Evolutionary conservation across 2,113 vertebrate species (phyloP), one percentile per base, ranked within the genome.

Genomic region (Gobio gobio): DNA sequence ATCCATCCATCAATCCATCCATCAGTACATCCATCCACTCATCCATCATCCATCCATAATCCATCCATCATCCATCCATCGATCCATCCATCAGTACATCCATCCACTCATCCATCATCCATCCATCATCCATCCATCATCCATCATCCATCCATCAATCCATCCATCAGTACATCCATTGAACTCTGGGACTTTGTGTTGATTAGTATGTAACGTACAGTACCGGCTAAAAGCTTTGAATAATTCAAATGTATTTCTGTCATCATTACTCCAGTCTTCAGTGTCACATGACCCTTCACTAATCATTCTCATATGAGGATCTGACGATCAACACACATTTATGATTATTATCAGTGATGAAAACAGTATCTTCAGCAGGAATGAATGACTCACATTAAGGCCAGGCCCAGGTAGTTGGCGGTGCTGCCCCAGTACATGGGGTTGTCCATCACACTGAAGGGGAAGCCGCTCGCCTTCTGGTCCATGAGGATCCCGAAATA

Each of bases 401-500:
- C 96, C 93, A 97, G 95, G 85, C 98, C 98, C n/a, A 99, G 94
- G 94, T 98, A 98, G 92, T 95, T 90, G 26, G 93, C 94, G 0
- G 97, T 98, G 92, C 97, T 98, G 76, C 98, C 98, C 97, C 97
- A 99, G 91, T 99, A 99, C 98, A 99, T 99, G 4, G 98, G 98
- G 64, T 99, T 98, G 45, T 99, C 97, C 83, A 94, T 87, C 66
- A 98, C 0, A 1, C 47, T 98, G 93, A 99, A 99, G 0, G 98
- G 98, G 87, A 99, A 99, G 1, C 92, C 90, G 4, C 95, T 97
- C 91, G 97, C 95, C 88, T 97, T 97, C 29, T 95, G 91, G 22
- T 98, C 96, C 96, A 96, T 97, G 89, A 99, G 91, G 90, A 99
- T 98, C 36, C 97, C 98, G 36, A 99, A 99, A 82, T 99, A 98